A percentile compares a stretch with the other conserved stretches of the same genome.
These are phyloP conservation scores for Pinna nobilis DNA, from an alignment of 1,140 invertebrate species.

Conservation along the genomic window DNA sequence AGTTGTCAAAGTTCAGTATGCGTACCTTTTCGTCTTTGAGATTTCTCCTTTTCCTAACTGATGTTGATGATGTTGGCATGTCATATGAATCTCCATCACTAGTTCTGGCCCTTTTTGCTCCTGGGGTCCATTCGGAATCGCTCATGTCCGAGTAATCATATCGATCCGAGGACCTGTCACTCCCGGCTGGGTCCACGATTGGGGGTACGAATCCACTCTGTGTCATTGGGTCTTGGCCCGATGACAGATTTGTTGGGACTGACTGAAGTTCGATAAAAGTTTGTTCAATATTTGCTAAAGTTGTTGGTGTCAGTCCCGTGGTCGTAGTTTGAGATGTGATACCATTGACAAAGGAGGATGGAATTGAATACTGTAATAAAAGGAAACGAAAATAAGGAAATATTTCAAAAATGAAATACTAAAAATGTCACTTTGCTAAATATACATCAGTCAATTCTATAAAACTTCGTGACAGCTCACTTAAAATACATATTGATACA, in stretches of 20 bases:
- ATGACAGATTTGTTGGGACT: conserved; percentile 75
- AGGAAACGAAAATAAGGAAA: conserved; percentile 17
- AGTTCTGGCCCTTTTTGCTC: conserved; percentile 35
- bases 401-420: no score
- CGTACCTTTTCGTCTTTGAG: conserved; percentile 61
- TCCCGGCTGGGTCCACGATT: conserved; percentile 77
- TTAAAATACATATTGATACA: background rate
- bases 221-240: conserved; percentile 80
- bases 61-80: conserved; percentile 34
- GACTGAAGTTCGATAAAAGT: conserved; percentile 79
- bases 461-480: background rate
- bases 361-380: conserved; percentile 61
- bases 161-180: conserved; percentile 56
- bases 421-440: no score
- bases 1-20: background rate
- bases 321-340: conserved; percentile 87
- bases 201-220: conserved; percentile 95
- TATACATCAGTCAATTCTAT: conserved; percentile 1
- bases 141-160: conserved; percentile 45
- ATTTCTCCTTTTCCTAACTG: conserved; percentile 55
- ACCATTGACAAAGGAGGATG: conserved; percentile 74
- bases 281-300: conserved; percentile 92
- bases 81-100: conserved; percentile 13
- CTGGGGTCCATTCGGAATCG: conserved; percentile 56
- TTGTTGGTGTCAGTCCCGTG: conserved; percentile 93